Conservation (phyloP, 1,140 invertebrate genomes). For the Drosophila biarmipes region DNA sequence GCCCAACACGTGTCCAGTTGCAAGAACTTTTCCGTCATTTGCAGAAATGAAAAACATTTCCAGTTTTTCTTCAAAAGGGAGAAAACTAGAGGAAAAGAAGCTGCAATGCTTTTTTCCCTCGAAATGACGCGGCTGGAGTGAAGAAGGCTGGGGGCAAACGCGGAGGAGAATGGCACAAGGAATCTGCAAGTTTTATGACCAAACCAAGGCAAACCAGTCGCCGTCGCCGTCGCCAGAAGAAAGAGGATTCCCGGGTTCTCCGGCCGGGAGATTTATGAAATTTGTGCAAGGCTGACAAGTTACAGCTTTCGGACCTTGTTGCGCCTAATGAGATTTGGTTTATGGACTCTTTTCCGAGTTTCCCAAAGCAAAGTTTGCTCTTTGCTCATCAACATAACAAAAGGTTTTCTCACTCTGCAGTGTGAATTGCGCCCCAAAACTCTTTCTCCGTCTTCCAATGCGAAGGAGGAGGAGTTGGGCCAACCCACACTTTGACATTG, state of each 20-base stretch:
- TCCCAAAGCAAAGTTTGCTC: conserved; percentile 8
- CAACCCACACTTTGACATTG: conserved; percentile 63
- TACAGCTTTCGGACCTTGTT: conserved; percentile 37
- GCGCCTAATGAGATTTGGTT: conserved; percentile 38
- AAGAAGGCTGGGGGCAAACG: background rate
- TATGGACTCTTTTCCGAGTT: conserved; percentile 15
- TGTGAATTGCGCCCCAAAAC: background rate
- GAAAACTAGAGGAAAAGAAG: conserved; percentile 45
- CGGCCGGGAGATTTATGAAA: conserved; percentile 42
- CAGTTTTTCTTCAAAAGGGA: conserved; percentile 54
- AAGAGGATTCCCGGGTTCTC: conserved; percentile 16
- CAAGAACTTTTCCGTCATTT: conserved; percentile 62
- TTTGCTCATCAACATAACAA: conserved; percentile 26
- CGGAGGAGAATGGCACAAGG: conserved; percentile 14
- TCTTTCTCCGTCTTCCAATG: conserved; percentile 7
- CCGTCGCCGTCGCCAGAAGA: too few species aligned
- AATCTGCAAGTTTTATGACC: conserved; percentile 62
- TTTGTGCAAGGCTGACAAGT: conserved; percentile 49
- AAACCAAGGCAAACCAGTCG: conserved; percentile 68
- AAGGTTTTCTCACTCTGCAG: conserved; percentile 7
- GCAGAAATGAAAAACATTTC: conserved; percentile 60
- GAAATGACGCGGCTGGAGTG: conserved; percentile 6
- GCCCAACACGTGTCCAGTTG: conserved; percentile 50
- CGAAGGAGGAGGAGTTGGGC: conserved; percentile 11
- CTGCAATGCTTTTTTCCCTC: conserved; percentile 48